Evolutionary conservation across 2,888 invertebrate genomes (phyloP).

Genomic region (Hanleya hanleyi): DNA sequence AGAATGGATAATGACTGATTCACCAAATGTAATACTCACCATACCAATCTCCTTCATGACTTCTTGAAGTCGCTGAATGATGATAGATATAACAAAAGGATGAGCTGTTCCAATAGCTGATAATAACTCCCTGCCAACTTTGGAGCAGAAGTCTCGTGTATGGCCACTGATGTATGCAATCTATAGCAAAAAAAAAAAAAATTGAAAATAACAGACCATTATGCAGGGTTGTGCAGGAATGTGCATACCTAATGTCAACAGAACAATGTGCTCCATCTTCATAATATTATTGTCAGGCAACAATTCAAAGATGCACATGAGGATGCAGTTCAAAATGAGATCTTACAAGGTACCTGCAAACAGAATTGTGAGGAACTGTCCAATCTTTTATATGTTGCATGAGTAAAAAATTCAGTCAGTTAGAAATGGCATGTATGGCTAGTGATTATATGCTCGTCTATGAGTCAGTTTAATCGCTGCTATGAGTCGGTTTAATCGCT

Average conservation of each 20-base stretch:
- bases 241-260: neutral
- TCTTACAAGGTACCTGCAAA: too few relatives aligned
- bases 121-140: constrained; percentile 83
- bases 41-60: constrained; percentile 78
- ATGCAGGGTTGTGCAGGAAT: neutral
- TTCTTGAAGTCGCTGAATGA: constrained; percentile 77
- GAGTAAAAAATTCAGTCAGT: too few relatives aligned
- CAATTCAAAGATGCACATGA: neutral
- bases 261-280: neutral
- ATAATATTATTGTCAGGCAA: neutral
- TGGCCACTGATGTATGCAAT: constrained; percentile 82
- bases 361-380: too few relatives aligned
- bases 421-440: too few relatives aligned
- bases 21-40: constrained; percentile 71
- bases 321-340: too few relatives aligned
- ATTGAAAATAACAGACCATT: neutral
- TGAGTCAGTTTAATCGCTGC: too few relatives aligned
- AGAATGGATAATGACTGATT: too few relatives aligned
- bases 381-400: too few relatives aligned
- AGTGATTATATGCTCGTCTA: too few relatives aligned
- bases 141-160: constrained; percentile 83
- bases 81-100: constrained; percentile 81
- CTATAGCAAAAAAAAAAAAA: constrained; percentile 73
- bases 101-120: constrained; percentile 82
- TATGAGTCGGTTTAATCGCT: too few relatives aligned